Evolutionary conservation across 2,797 vertebrate genomes (phyloP).

Genomic region (Tangara arthus): DNA sequence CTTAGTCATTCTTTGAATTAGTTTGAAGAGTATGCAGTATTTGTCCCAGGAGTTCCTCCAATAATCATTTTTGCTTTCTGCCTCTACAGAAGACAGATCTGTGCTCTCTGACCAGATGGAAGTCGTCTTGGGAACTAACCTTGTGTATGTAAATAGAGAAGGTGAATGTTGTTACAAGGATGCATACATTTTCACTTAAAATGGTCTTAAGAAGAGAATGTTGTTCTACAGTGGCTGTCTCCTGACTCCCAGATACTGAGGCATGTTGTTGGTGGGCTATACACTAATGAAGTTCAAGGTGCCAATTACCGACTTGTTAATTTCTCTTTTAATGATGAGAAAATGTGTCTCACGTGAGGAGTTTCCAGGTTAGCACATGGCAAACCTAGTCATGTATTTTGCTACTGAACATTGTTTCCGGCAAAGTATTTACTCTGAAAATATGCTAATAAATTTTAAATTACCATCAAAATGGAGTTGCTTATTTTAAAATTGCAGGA

Average conservation of each 20-base stretch:
- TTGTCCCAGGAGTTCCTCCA: neutral
- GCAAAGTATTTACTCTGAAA: neutral
- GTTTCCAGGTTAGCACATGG: neutral
- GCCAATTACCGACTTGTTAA: neutral
- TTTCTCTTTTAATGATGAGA: slow-evolving; percentile 9
- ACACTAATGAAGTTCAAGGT: neutral
- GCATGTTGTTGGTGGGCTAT: neutral
- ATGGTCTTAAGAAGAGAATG: neutral
- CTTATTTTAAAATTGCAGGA: neutral
- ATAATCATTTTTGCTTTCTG: neutral
- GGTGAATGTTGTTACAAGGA: neutral
- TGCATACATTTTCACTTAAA: neutral
- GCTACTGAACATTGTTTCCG: neutral
- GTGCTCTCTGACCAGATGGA: neutral
- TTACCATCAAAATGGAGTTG: neutral
- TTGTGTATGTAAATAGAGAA: neutral
- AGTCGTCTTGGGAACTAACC: neutral
- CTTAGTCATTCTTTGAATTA: neutral
- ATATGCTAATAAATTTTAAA: slow-evolving; percentile 15
- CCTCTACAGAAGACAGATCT: neutral
- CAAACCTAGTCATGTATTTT: neutral
- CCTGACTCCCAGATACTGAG: neutral
- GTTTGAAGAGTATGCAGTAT: neutral
- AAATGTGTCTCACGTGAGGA: neutral
- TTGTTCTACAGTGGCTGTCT: neutral